These are phyloP conservation scores for Eumacrocentrus americanus DNA, from an alignment of 2,888 invertebrate species.

Conservation along the genomic window DNA sequence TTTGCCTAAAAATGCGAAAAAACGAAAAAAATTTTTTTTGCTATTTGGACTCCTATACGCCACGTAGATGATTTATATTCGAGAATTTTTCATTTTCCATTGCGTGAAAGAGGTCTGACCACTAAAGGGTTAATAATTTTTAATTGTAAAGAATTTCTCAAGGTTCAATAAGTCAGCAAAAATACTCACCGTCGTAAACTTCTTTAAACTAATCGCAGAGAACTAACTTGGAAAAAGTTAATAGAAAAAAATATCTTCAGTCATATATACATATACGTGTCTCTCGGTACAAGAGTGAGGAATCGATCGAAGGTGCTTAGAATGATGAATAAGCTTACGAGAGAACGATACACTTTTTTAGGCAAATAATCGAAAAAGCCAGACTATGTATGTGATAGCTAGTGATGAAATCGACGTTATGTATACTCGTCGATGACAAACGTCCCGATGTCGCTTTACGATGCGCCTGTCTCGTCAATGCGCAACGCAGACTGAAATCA, in stretches of 20 bases:
- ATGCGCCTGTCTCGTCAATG: slow-evolving; percentile 53
- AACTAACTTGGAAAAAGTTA: background rate
- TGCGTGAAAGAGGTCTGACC: no score
- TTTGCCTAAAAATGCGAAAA: background rate
- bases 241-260: background rate
- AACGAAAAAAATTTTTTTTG: background rate
- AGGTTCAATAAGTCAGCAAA: background rate
- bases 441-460: slow-evolving; percentile 42
- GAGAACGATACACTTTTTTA: background rate
- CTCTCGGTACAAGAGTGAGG: background rate
- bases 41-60: no score
- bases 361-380: background rate
- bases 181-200: background rate
- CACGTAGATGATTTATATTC: no score
- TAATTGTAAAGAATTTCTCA: background rate
- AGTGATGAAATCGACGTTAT: slow-evolving; percentile 6
- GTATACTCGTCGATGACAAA: slow-evolving; percentile 39
- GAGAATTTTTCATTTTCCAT: no score
- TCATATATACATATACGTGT: background rate
- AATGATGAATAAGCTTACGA: background rate
- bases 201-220: background rate
- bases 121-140: no score
- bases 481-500: slow-evolving; percentile 55
- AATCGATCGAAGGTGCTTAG: background rate
- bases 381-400: background rate